Evolutionary conservation across 2,113 vertebrate genomes (phyloP), one percentile per base, ranked within the genome.

Genomic region (Neofelis nebulosa): DNA sequence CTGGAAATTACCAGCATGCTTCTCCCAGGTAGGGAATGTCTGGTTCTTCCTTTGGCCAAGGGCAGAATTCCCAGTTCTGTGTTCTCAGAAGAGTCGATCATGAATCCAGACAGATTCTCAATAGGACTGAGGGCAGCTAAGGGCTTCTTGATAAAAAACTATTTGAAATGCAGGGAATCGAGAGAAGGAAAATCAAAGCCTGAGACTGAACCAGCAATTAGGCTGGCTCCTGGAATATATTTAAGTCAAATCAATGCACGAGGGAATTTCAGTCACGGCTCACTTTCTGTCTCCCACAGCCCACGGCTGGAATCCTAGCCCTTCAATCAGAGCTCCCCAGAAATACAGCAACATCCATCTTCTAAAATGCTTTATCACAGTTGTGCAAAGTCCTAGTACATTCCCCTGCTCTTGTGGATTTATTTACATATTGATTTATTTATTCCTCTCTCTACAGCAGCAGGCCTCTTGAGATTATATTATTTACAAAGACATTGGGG

Each of bases 401-500:
- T 94, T 69, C 61, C 29, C 73, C 76, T 31, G 78, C 80, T 92
- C 68, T 89, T 23, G 73, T 36, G 65, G 97, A 88, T 93, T 98
- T 97, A 98, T 98, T 99, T 99, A 96, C 97, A 98, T 99, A 97
- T 94, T 98, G 98, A 98, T 98, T 98, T 94, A 98, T 98, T 98
- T 97, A 97, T 98, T 98, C 31, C 1, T 52, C 93, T 98, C 92
- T 97, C 94, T 96, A 76, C 21, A 82, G 86, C 84, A 97, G 89
- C 97, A 84, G 79, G 87, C 80, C 98, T 98, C 98, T 31, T 10
- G 95, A 98, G 98, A 98, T 94, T 80, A 88, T 88, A 96, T 98
- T 98, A 97, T 98, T 98, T 98, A 98, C 97, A 98, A 98, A 98
- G 98, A 93, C 94, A 48, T 5, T 66, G 94, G 93, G 96, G 96